Evolutionary conservation across 2,888 invertebrate genomes (phyloP).

Genomic region (Andricus quercusramuli): DNA sequence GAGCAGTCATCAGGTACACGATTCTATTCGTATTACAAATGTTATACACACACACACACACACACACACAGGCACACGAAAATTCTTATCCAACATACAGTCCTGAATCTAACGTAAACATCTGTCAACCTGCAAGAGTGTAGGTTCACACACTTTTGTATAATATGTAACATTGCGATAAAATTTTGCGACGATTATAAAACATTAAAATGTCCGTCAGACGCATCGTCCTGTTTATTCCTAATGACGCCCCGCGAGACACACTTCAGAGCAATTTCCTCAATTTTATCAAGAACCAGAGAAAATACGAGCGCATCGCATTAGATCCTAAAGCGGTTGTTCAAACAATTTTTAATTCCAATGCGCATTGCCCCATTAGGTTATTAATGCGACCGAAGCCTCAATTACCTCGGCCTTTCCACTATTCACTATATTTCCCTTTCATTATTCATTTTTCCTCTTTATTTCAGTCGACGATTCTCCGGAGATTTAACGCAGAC

Average conservation of each 20-base stretch:
- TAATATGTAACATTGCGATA: background rate
- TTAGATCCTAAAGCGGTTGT: background rate
- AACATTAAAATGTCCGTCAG: background rate
- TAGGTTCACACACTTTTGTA: background rate
- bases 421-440: too few relatives aligned
- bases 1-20: background rate
- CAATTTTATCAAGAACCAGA: background rate
- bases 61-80: too few relatives aligned
- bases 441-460: background rate
- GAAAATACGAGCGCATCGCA: background rate
- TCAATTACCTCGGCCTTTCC: background rate
- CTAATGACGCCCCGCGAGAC: conserved; percentile 3
- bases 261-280: background rate
- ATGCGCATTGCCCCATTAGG: background rate
- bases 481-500: conserved; percentile 3
- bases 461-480: background rate
- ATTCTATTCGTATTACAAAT: background rate
- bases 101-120: background rate
- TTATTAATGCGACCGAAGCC: background rate
- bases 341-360: background rate
- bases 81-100: background rate
- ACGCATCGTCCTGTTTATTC: background rate
- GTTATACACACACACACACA: background rate
- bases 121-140: background rate
- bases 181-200: background rate